phyloP scores from a whole-genome alignment of 2,113 vertebrate species.

The Sceloporus tristichus region DNA sequence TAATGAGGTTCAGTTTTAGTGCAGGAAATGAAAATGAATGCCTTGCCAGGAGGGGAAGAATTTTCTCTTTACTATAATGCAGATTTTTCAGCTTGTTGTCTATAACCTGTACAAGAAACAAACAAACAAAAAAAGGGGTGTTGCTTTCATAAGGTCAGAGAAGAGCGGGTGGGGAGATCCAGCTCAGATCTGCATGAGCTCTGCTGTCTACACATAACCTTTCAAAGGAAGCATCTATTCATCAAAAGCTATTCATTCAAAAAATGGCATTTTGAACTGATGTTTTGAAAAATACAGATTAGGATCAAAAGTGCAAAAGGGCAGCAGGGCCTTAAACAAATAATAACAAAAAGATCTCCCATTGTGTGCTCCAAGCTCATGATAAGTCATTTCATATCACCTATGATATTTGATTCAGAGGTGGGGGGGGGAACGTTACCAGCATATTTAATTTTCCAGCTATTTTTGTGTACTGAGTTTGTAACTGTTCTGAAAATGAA shows the following conservation, averaged over 20 bases:
- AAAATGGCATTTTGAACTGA: conserved; percentile 41
- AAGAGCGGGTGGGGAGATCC: neutral
- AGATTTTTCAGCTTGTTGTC: conserved; percentile 10
- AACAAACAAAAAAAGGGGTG: conserved; percentile 11
- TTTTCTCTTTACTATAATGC: conserved; percentile 20
- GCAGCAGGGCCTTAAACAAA: conserved; percentile 33
- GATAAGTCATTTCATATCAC: conserved; percentile 21
- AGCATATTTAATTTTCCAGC: neutral
- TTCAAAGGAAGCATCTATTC: conserved; percentile 44
- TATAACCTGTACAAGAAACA: conserved; percentile 21
- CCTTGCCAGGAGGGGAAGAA: conserved; percentile 10
- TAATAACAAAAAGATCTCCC: conserved; percentile 30
- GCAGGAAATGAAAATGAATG: conserved; percentile 38
- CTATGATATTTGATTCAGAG: conserved; percentile 24
- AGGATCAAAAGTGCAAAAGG: conserved; percentile 50
- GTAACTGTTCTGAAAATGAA: conserved; percentile 25
- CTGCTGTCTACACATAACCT: conserved; percentile 16
- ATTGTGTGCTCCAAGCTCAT: neutral
- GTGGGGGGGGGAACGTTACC: conserved; percentile 24
- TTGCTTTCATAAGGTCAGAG: neutral
- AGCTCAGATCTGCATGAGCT: conserved; percentile 21
- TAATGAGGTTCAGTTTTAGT: neutral
- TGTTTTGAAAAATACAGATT: conserved; percentile 51
- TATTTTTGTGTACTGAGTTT: neutral
- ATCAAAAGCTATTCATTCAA: conserved; percentile 35